Conservation (phyloP, 2,113 vertebrate species). For the Tragulus kanchil region DNA sequence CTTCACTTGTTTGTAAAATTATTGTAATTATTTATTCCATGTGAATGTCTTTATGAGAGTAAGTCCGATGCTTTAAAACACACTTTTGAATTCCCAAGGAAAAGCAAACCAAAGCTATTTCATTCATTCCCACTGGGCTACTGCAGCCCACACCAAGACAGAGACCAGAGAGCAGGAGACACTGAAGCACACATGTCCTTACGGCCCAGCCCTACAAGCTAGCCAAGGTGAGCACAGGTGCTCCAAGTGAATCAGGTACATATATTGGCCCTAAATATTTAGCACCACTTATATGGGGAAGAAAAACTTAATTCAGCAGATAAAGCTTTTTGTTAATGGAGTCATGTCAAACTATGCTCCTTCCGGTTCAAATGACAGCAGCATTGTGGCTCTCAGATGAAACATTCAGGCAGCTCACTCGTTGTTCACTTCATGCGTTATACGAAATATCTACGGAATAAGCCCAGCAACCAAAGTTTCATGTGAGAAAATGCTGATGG, state of each 20-base stretch:
- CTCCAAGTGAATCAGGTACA: background rate
- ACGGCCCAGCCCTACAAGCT: background rate
- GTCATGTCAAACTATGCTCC: background rate
- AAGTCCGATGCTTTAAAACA: background rate
- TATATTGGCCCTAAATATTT: background rate
- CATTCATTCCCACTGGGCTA: background rate
- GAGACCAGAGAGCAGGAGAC: background rate
- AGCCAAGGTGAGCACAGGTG: background rate
- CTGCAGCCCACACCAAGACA: background rate
- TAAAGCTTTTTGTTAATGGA: background rate
- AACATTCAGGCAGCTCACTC: background rate
- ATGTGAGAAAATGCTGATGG: background rate
- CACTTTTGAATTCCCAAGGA: background rate
- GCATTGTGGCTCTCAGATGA: background rate
- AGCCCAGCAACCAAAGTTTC: background rate
- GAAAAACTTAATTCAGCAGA: background rate
- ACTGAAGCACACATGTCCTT: background rate
- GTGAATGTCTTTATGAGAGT: background rate
- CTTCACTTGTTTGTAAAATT: background rate
- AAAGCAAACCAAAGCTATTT: background rate
- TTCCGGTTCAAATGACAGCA: background rate
- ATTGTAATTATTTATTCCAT: too few relatives aligned
- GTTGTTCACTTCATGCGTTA: background rate
- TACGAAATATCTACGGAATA: background rate
- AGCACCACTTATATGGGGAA: background rate